Base-by-base conservation (phyloP, 2,888 invertebrate species). In the Watsonalla binaria region DNA sequence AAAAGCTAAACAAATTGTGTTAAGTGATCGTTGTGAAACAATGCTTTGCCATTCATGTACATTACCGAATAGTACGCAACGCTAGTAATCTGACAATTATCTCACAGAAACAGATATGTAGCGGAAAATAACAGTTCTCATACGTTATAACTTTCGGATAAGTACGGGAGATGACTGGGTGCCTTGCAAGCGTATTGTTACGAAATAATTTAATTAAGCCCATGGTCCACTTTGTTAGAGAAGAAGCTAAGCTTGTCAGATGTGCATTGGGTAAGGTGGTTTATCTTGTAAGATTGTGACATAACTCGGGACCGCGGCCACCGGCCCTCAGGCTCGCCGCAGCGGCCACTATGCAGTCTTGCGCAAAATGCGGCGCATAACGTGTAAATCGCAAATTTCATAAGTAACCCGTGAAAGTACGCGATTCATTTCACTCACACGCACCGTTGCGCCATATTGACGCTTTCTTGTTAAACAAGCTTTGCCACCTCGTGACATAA, bases 391-490 rank as follows among this genome's bases (percentile, higher is more conserved):
- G 81, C 77, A 74, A 83, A 86, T 85, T 86, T 86, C 86, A 84
- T 82, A 86, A 86, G 82, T 81, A 81, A 79, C 76, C 76, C 73
- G 85, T 82, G 86, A 88, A 87, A 86, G 86, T 82, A 68, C 66
- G 65, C 80, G 73, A 83, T 80, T 83, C 78, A 81, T 80, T 85
- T 81, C 73, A 75, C 78, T 75, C 68, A 69, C 76, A 73, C 73
- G 76, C 68, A 67, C 65, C 57, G 59, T 51, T 49, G 48, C 46
- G 46, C 51, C 54, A 56, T 55, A 60, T 65, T 67, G 68, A 58
- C 67, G 61, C 61, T 65, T 58, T 72, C 76, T 68, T 69, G 76
- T 72, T 62, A 65, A 75, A 76, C 76, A 58, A 64, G 72, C 58
- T 61, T 61, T 51, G 60, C 55, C 58, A 50, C 45, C 51, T 45